Percentiles rank a stretch among this genome's conserved stretches.
These are phyloP conservation scores for Resseliella maxima DNA, from an alignment of 2,888 invertebrate species.

Conservation along the genomic window DNA sequence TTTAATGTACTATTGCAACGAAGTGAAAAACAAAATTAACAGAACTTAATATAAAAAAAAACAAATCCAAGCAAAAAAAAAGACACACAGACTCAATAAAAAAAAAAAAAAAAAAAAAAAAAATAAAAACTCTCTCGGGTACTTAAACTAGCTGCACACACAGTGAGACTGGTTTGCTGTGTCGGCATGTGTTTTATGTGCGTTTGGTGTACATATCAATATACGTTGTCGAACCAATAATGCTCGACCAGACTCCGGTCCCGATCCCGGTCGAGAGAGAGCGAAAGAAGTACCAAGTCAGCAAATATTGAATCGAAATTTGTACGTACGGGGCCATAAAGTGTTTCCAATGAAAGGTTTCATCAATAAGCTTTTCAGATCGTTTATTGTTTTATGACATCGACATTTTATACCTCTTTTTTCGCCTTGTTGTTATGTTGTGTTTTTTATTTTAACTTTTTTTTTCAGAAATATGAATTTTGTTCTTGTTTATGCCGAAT, in stretches of 20 bases:
- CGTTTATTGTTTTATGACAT: conserved; percentile 45
- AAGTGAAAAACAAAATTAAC: background rate
- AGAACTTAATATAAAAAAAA: no score
- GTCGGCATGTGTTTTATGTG: conserved; percentile 51
- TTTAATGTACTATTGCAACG: conserved; percentile 7
- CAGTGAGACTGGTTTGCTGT: background rate
- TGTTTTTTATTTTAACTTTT: background rate
- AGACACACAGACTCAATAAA: background rate
- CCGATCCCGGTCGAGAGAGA: no score
- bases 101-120: background rate
- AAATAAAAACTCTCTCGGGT: background rate
- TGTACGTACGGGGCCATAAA: conserved; percentile 22
- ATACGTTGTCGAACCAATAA: background rate
- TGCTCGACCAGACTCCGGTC: no score
- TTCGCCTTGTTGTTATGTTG: background rate
- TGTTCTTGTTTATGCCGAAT: background rate
- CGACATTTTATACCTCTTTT: conserved; percentile 25
- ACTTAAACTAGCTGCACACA: background rate
- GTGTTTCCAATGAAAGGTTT: conserved; percentile 55
- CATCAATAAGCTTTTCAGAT: conserved; percentile 52
- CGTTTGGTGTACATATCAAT: conserved; percentile 6
- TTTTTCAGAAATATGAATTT: background rate
- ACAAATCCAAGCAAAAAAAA: background rate
- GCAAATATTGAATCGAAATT: conserved; percentile 50
- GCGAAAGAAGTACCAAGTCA: conserved; percentile 1